These are phyloP conservation scores for Aethina tumida DNA, from an alignment of 1,140 invertebrate species.

Conservation along the genomic window DNA sequence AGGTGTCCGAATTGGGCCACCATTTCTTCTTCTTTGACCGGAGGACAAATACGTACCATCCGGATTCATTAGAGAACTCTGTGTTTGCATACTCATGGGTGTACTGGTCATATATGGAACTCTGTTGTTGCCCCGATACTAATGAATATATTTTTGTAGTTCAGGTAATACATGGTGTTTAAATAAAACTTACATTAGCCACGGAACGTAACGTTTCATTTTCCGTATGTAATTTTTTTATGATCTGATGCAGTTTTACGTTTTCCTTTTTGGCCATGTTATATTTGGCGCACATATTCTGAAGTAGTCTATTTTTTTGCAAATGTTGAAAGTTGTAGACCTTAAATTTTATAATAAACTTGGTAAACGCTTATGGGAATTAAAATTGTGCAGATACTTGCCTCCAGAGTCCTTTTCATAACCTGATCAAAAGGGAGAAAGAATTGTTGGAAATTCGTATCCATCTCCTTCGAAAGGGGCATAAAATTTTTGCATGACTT, in stretches of 20 bases:
- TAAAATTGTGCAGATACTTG: slow-evolving; percentile 7
- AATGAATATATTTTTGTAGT: background rate
- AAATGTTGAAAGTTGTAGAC: slow-evolving; percentile 22
- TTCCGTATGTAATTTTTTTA: slow-evolving; percentile 19
- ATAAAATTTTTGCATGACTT: slow-evolving; percentile 14
- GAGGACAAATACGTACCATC: too few species aligned
- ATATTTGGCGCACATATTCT: slow-evolving; percentile 20
- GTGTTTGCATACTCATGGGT: too few species aligned
- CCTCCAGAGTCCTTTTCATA: slow-evolving; percentile 17
- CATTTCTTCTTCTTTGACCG: too few species aligned
- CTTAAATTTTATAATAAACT: slow-evolving; percentile 13
- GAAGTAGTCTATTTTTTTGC: slow-evolving; percentile 14
- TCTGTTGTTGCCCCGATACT: background rate
- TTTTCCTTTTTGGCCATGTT: slow-evolving; percentile 21
- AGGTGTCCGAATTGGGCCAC: too few species aligned
- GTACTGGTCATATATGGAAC: too few species aligned
- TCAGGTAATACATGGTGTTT: too few species aligned
- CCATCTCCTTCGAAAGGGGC: slow-evolving; percentile 21
- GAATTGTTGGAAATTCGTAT: slow-evolving; percentile 15
- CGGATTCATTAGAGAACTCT: too few species aligned
- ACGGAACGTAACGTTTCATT: slow-evolving; percentile 14
- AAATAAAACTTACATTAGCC: background rate
- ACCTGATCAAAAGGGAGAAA: slow-evolving; percentile 19
- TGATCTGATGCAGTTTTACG: slow-evolving; percentile 13
- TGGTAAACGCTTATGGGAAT: background rate